Percentiles rank a stretch among this genome's conserved stretches.
These are phyloP conservation scores for Lasioglossum baleicum DNA, from an alignment of 1,140 invertebrate genomes.

Conservation along the genomic window DNA sequence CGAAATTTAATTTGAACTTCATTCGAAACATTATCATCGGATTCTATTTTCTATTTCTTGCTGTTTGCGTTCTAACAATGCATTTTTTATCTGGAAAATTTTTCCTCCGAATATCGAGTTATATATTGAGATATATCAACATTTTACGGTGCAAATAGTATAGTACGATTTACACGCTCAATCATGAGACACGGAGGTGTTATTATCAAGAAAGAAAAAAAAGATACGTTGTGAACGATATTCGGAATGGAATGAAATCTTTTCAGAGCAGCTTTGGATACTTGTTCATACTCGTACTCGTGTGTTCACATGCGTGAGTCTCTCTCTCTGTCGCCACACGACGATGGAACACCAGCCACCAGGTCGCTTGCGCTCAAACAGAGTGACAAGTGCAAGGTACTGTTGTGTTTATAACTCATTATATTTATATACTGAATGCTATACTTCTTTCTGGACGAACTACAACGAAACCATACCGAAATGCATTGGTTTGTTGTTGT, in stretches of 20 bases:
- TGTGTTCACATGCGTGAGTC: conserved; percentile 80
- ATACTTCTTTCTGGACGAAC: conserved; percentile 34
- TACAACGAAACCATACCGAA: neutral
- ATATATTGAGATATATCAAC: neutral
- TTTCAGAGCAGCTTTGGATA: conserved; percentile 59
- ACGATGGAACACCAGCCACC: conserved; percentile 79
- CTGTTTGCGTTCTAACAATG: neutral
- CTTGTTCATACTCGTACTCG: conserved; percentile 67
- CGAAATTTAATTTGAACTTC: conserved; percentile 9
- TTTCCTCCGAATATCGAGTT: conserved; percentile 42
- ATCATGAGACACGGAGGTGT: neutral
- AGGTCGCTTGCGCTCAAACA: conserved; percentile 81
- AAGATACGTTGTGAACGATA: conserved; percentile 14
- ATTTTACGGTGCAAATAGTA: neutral
- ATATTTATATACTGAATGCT: conserved; percentile 66
- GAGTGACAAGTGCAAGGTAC: conserved; percentile 83
- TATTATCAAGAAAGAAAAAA: neutral
- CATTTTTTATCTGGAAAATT: conserved; percentile 45
- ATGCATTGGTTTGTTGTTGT: neutral
- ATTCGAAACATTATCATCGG: neutral
- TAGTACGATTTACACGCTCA: too few species aligned
- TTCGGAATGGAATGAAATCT: conserved; percentile 48
- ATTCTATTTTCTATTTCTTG: neutral
- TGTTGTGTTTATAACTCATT: conserved; percentile 73
- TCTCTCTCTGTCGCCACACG: conserved; percentile 67